Conservation (phyloP, 2,888 invertebrate species). For the Abscondita cerata region DNA sequence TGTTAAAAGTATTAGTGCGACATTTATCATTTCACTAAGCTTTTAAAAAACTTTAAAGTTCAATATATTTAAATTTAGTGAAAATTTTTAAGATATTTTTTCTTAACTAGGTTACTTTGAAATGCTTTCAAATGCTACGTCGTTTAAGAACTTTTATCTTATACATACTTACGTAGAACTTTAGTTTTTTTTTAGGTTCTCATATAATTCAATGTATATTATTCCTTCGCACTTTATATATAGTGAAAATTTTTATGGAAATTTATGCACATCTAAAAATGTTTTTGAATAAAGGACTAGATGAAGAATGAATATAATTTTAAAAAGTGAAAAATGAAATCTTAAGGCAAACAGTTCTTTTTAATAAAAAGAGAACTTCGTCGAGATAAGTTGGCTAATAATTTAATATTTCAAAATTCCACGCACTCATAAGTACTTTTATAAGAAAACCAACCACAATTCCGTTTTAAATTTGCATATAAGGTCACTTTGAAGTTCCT, state of each 20-base stretch:
- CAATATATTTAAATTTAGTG: neutral
- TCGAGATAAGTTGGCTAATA: slow-evolving; percentile 3
- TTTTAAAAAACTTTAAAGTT: slow-evolving; percentile 1
- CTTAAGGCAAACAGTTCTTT: neutral
- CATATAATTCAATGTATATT: slow-evolving; percentile 1
- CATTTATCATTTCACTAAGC: too few species aligned
- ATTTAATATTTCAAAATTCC: slow-evolving; percentile 5
- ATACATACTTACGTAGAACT: neutral
- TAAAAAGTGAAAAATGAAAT: neutral
- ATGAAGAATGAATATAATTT: neutral
- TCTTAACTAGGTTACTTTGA: neutral
- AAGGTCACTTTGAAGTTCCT: slow-evolving; percentile 34
- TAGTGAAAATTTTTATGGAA: neutral
- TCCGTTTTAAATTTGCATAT: slow-evolving; percentile 31
- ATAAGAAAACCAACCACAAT: slow-evolving; percentile 15
- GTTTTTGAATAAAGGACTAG: neutral
- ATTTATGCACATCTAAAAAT: slow-evolving; percentile 5
- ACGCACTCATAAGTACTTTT: slow-evolving; percentile 1
- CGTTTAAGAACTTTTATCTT: slow-evolving; percentile 7
- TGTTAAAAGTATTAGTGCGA: too few species aligned
- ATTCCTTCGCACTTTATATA: neutral
- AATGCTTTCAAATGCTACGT: neutral
- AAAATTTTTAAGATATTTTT: neutral
- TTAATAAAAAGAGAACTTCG: neutral
- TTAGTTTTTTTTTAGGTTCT: neutral